Conservation (phyloP, 2,113 vertebrate genomes). For the Ascaphus truei region DNA sequence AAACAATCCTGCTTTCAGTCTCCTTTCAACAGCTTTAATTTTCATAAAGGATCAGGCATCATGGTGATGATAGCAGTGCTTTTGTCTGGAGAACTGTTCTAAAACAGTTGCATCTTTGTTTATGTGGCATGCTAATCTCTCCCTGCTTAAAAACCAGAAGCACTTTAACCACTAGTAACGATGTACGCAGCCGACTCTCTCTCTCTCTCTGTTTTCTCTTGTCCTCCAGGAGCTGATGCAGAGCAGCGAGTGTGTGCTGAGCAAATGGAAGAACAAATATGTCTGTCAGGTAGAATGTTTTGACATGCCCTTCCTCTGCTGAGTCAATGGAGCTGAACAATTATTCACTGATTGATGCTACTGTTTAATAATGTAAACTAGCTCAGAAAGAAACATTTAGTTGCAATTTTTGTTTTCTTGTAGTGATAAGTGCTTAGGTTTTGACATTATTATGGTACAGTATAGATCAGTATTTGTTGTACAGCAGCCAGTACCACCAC, state of each 20-base stretch:
- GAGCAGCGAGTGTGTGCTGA: conserved; percentile 76
- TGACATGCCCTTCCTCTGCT: conserved; percentile 49
- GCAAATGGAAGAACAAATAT: conserved; percentile 89
- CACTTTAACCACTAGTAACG: conserved; percentile 49
- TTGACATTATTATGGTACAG: not conserved
- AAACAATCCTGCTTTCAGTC: conserved; percentile 76
- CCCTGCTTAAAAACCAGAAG: conserved; percentile 54
- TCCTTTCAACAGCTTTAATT: conserved; percentile 92
- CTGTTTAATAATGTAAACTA: conserved; percentile 45
- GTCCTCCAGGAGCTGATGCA: conserved; percentile 84
- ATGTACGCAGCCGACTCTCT: conserved; percentile 44
- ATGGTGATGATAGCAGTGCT: conserved; percentile 70
- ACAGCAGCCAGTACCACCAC: too few relatives aligned
- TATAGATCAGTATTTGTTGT: too few relatives aligned
- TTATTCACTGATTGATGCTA: conserved; percentile 37
- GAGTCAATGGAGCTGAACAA: conserved; percentile 44
- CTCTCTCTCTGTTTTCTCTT: conserved; percentile 58
- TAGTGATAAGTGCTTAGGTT: not conserved
- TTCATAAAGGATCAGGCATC: conserved; percentile 76
- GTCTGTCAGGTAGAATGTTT: conserved; percentile 87
- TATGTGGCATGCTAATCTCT: conserved; percentile 55
- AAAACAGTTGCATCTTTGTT: conserved; percentile 86
- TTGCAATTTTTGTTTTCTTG: conserved; percentile 19
- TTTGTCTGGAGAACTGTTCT: conserved; percentile 63
- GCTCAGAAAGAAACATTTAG: conserved; percentile 38